Percentiles rank a stretch among this genome's conserved stretches.
phyloP scores from a whole-genome alignment of 2,797 vertebrate genomes.

The Poeciliopsis gracilis region DNA sequence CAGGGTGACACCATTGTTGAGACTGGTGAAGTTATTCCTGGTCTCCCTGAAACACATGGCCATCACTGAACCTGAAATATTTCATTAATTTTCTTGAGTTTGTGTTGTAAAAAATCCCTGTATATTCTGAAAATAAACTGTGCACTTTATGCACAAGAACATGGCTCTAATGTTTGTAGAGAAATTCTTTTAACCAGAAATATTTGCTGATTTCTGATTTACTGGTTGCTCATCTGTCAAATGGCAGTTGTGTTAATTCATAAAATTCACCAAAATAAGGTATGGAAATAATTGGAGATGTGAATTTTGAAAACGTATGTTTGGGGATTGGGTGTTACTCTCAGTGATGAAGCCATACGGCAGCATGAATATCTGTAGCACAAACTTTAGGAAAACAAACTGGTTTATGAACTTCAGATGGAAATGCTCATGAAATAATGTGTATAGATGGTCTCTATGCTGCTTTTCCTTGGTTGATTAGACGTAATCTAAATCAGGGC shows the following conservation, averaged over 20 bases:
- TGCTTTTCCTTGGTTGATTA: neutral
- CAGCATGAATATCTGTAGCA: neutral
- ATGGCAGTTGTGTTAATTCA: neutral
- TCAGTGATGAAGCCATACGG: neutral
- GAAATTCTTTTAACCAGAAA: neutral
- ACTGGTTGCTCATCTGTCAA: neutral
- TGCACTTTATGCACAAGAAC: neutral
- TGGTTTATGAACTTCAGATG: neutral
- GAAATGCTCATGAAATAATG: neutral
- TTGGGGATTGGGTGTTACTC: neutral
- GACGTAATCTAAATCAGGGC: neutral
- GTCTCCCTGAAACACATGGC: conserved; percentile 78
- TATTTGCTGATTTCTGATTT: neutral
- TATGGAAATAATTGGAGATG: neutral
- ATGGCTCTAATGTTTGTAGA: conserved; percentile 6
- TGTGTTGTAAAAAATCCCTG: conserved; percentile 67
- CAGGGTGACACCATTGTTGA: conserved; percentile 90
- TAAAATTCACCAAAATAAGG: neutral
- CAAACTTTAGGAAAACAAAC: neutral
- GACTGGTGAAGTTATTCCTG: conserved; percentile 87
- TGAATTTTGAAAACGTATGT: neutral
- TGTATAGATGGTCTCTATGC: neutral
- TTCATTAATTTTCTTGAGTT: conserved; percentile 44
- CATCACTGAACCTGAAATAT: conserved; percentile 84
- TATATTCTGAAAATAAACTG: conserved; percentile 79